A percentile compares a stretch with the other conserved stretches of the same genome.
Evolutionary conservation across 2,113 vertebrate species (phyloP).

Genomic region (Mustelus asterias): DNA sequence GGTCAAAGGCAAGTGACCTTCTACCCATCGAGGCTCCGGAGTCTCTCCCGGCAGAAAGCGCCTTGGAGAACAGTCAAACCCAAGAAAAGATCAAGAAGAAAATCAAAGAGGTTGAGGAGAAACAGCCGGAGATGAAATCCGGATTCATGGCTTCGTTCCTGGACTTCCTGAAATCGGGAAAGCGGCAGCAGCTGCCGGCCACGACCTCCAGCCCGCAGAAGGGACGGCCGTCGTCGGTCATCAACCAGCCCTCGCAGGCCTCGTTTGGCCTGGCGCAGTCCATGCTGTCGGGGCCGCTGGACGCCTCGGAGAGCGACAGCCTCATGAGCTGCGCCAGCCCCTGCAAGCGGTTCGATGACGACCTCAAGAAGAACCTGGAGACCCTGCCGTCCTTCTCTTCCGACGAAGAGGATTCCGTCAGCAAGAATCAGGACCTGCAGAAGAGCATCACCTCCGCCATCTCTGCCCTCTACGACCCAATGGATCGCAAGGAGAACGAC

Average conservation of each 20-base stretch:
- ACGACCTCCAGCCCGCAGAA: conserved; percentile 60
- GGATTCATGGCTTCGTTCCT: conserved; percentile 88
- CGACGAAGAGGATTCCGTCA: conserved; percentile 84
- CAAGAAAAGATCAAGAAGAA: conserved; percentile 80
- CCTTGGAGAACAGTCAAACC: conserved; percentile 63
- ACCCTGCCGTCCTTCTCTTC: conserved; percentile 85
- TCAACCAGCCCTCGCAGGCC: conserved; percentile 53
- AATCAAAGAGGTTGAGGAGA: conserved; percentile 79
- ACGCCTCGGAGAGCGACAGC: conserved; percentile 69
- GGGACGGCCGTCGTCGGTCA: conserved; percentile 53
- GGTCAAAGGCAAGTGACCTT: conserved; percentile 52
- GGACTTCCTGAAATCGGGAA: conserved; percentile 85
- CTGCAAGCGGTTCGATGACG: conserved; percentile 78
- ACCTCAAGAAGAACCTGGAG: conserved; percentile 84
- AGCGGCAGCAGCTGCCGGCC: conserved; percentile 62
- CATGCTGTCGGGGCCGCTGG: conserved; percentile 53
- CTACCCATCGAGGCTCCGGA: conserved; percentile 44
- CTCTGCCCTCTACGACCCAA: conserved; percentile 81
- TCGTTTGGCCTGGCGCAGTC: conserved; percentile 55
- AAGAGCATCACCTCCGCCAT: conserved; percentile 90
- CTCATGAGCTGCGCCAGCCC: conserved; percentile 74
- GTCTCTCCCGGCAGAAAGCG: conserved; percentile 45
- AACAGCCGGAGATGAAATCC: conserved; percentile 78
- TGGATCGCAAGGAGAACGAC: conserved; percentile 58
- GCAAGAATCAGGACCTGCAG: conserved; percentile 89